Percentiles rank a stretch among this genome's conserved stretches.
phyloP scores from a whole-genome alignment of 2,113 vertebrate species.

The Alligator sinensis region DNA sequence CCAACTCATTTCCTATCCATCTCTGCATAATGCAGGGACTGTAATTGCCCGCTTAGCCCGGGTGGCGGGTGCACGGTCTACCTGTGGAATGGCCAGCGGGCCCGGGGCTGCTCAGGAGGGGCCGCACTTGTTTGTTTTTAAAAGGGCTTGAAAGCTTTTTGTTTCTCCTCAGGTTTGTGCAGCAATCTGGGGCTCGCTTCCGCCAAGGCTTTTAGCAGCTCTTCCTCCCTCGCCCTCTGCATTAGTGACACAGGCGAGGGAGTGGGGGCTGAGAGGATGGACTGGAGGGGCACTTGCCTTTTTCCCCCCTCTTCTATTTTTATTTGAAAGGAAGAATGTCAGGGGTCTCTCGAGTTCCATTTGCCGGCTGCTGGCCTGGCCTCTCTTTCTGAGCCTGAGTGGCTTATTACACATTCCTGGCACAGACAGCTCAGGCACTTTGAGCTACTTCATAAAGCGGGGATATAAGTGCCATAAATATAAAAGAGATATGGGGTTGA shows the following conservation, averaged over 20 bases:
- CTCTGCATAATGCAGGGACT: not conserved
- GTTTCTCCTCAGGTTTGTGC: not conserved
- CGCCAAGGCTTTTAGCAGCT: conserved; percentile 30
- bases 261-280: not conserved
- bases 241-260: not conserved
- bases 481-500: not conserved
- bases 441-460: conserved; percentile 34
- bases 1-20: not conserved
- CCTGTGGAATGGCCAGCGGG: too few relatives aligned
- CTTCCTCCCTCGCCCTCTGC: not conserved
- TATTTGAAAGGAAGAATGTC: conserved; percentile 28
- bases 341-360: conserved; percentile 53
- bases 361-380: conserved; percentile 30
- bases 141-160: conserved; percentile 21
- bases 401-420: conserved; percentile 42
- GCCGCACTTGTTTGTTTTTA: not conserved
- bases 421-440: conserved; percentile 11
- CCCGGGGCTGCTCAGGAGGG: not conserved
- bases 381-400: not conserved
- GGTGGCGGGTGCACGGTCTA: not conserved
- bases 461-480: conserved; percentile 35
- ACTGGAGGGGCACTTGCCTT: conserved; percentile 9
- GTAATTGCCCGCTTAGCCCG: not conserved
- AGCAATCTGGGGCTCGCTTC: not conserved
- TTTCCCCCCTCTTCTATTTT: not conserved